A percentile compares a stretch with the other conserved stretches of the same genome.
Evolutionary conservation across 2,113 vertebrate genomes (phyloP).

Genomic region (Cyprinodon variegatus): DNA sequence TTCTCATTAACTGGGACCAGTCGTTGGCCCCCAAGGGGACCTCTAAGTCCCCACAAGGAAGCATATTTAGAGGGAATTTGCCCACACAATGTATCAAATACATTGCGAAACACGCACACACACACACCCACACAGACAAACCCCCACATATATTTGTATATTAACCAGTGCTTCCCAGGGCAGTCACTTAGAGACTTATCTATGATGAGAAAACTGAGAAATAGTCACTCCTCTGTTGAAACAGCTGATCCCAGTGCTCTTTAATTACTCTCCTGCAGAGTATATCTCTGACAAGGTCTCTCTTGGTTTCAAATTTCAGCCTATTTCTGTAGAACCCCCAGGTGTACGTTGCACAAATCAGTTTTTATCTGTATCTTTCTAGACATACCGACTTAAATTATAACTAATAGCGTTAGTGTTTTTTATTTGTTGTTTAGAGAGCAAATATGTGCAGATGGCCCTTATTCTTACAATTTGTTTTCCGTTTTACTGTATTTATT

Average conservation of each 20-base stretch:
- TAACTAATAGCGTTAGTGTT: conserved; percentile 26
- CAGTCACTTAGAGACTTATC: conserved; percentile 29
- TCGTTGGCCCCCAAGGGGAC: no score
- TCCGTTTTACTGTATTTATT: conserved; percentile 1
- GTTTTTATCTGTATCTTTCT: conserved; percentile 37
- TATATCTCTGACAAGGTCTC: conserved; percentile 29
- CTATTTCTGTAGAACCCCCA: conserved; percentile 36
- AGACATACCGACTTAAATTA: conserved; percentile 37
- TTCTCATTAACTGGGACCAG: no score
- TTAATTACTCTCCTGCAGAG: conserved; percentile 10
- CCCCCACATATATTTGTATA: conserved; percentile 19
- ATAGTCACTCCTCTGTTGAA: conserved; percentile 10
- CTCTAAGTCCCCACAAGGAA: no score
- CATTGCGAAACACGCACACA: not conserved
- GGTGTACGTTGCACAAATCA: conserved; percentile 30
- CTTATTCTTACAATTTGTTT: conserved; percentile 45
- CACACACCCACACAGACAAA: not conserved
- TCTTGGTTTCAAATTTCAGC: conserved; percentile 38
- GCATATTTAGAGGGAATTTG: no score
- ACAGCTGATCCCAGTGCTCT: conserved; percentile 20
- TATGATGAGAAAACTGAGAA: conserved; percentile 30
- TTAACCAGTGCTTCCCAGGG: conserved; percentile 20
- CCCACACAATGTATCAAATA: no score
- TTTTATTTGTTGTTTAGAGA: conserved; percentile 1
- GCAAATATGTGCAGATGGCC: conserved; percentile 20